Evolutionary conservation across 2,113 vertebrate genomes (phyloP), one percentile per base, ranked within the genome.

Genomic region (Lamprotornis superbus): DNA sequence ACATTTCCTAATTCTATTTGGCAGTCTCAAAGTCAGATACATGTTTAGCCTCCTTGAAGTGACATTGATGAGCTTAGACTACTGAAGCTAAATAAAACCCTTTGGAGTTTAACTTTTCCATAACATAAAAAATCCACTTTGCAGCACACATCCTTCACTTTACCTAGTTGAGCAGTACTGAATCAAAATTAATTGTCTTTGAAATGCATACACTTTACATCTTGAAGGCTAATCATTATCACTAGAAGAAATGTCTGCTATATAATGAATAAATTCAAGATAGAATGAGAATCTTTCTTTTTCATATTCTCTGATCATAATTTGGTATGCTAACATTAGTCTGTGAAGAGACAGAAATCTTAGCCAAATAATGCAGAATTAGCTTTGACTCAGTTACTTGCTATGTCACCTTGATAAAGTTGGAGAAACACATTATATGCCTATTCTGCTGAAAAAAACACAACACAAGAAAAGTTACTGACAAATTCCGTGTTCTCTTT

Each of bases 141-240:
- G 27, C 16, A 75, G 16, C 33, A 77, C 23, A 63, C 60, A 90
- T 65, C 16, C 49, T 94, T 82, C 33, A 57, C 22, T 91, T 91
- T 95, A 90, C 53, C 61, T 90, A 30, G 33, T 2, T 85, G 31
- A 94, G 46, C 91, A 83, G 33, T 65, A 83, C 33, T 94, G 73
- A 94, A 94, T 89, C 74, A 95, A 76, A 84, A 73, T 95, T 94
- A 83, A 88, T 90, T 90, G 86, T 85, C 81, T 91, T 85, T 92
- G 74, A 94, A 95, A 94, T 81, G 40, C 64, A 86, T 52, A 49
- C 0, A 2, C 46, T 92, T 95, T 93, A 77, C 60, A 78, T 92
- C 90, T 85, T 94, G 65, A 82, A 94, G 80, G 23, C 44, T 89
- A 82, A 91, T 81, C 53, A 83, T 91, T 93, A 87, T 59, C 73